Base-by-base conservation (phyloP, 2,888 invertebrate genomes). In the Drosophila nr. medialis region DNA sequence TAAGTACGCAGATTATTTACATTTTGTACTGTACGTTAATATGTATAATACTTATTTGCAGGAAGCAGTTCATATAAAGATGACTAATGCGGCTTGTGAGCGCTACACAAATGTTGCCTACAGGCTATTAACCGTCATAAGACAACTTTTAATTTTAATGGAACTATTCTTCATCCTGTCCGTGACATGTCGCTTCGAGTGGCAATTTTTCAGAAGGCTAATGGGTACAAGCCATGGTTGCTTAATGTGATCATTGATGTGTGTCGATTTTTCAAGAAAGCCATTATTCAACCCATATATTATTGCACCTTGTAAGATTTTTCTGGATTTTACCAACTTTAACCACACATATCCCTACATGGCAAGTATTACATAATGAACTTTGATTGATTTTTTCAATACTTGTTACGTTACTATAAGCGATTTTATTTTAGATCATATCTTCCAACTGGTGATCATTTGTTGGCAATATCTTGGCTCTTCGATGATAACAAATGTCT, bases 321-420 rank as follows among this genome's bases (percentile, higher is more conserved):
- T 71, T 11, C 62, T 75, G 5, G 63, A 71, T 0, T 71, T 72
- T 18, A 29, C 65, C 1, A 84, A 78, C 48, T 40, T 81, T 0
- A 81, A 82, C 30, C 81, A 81, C 40, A 36, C 72, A 0, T 81
- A 72, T 50, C 73, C 85, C 11, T 72, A 66, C 50, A 0, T 66
- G 32, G 72, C 34, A 53, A 59, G 68, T 38, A 21, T 42, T 13
- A 42, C 42, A 13, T 11, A n/a, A 42, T 21, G 6, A 21, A 30
- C 30, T 30, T 30, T 30, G 30, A 30, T 30, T 8, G 10, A 36
- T 36, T 36, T 36, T 15, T 15, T 10, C 30, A 30, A 30, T 40
- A 7, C 1, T 38, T n/a, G 8, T 10, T 40, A n/a, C n/a, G 8
- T 40, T 10, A n/a, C 38, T 2, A 8, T 30, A 30, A 30, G 10